Percentiles rank a stretch among this genome's conserved stretches.
Evolutionary conservation across 2,113 vertebrate species (phyloP).

Genomic region (Amazona guildingii): DNA sequence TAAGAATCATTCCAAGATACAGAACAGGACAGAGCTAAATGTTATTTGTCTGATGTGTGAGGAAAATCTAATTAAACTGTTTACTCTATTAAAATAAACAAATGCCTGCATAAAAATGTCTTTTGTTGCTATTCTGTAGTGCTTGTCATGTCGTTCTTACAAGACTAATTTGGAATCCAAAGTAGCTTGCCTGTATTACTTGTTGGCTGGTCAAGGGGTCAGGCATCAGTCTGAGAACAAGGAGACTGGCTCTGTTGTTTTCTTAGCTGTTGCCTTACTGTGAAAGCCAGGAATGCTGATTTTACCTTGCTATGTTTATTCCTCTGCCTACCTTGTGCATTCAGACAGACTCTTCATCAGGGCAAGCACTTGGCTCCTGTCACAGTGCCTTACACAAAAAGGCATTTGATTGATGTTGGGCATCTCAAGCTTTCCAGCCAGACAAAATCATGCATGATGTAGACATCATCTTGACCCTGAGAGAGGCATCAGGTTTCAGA

Average conservation of each 20-base stretch:
- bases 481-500: not conserved
- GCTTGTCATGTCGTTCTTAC: not conserved
- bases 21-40: not conserved
- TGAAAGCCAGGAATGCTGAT: not conserved
- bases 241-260: not conserved
- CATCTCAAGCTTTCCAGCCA: not conserved
- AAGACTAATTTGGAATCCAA: not conserved
- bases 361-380: not conserved
- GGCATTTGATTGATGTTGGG: not conserved
- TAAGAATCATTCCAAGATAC: constrained; percentile 26
- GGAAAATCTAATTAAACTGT: constrained; percentile 45
- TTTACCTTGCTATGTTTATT: not conserved
- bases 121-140: not conserved
- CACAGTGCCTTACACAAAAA: not conserved
- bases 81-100: constrained; percentile 37
- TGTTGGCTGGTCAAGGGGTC: not conserved
- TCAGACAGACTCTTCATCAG: not conserved
- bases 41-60: constrained; percentile 23
- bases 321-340: not conserved
- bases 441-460: not conserved
- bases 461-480: not conserved
- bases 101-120: constrained; percentile 24
- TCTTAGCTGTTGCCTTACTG: not conserved
- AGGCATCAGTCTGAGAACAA: not conserved
- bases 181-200: not conserved